Conservation (phyloP, 2,888 invertebrate genomes). For the Diarsia brunnea region DNA sequence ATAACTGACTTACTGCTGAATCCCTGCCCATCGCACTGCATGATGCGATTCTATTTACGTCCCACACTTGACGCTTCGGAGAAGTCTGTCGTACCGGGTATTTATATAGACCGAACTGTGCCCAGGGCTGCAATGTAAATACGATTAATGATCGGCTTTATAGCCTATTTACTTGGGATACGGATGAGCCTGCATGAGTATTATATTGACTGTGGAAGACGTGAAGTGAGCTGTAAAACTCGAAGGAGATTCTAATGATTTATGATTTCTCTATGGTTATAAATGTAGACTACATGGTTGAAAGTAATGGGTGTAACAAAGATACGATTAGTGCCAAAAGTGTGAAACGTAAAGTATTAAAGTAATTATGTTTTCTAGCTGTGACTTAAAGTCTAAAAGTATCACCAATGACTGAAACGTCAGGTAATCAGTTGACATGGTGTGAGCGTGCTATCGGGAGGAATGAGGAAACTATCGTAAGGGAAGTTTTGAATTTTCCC, state of each 20-base stretch:
- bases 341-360: background rate
- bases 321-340: background rate
- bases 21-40: constrained; percentile 37
- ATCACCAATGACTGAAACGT: background rate
- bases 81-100: constrained; percentile 73
- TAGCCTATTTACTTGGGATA: constrained; percentile 22
- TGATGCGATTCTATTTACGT: constrained; percentile 72
- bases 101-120: constrained; percentile 63
- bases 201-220: constrained; percentile 18
- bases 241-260: constrained; percentile 3
- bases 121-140: constrained; percentile 59
- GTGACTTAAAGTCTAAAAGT: background rate
- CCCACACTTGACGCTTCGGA: constrained; percentile 69
- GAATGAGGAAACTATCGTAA: background rate
- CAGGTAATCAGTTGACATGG: background rate
- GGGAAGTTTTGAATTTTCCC: background rate
- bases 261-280: constrained; percentile 2
- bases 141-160: constrained; percentile 49
- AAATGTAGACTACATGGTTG: background rate
- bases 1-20: constrained; percentile 46
- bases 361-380: background rate
- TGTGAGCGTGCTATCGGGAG: background rate
- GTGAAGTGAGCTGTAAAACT: background rate
- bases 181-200: background rate
- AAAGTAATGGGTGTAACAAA: constrained; percentile 7